These are phyloP conservation scores for Salvelinus alpinus DNA, from an alignment of 2,113 vertebrate genomes.

Conservation along the genomic window DNA sequence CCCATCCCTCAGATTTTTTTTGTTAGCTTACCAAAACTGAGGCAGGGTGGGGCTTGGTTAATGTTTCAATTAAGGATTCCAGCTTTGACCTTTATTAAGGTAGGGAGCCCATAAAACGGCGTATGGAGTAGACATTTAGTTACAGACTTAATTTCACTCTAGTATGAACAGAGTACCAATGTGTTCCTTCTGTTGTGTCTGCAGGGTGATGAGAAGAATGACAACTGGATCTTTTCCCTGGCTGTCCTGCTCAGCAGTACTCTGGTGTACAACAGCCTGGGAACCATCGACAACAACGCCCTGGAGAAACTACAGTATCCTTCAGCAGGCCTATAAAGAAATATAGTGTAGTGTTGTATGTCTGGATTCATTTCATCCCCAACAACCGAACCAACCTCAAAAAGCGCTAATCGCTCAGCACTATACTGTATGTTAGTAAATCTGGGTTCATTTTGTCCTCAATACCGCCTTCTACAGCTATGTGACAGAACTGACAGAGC, in stretches of 20 bases:
- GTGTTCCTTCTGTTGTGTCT: background rate
- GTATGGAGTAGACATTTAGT: too few relatives aligned
- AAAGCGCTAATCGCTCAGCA: too few relatives aligned
- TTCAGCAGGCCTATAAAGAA: background rate
- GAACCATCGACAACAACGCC: constrained; percentile 16
- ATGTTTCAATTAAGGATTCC: too few relatives aligned
- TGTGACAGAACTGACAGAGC: constrained; percentile 60
- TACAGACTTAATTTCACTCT: too few relatives aligned
- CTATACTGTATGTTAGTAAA: too few relatives aligned
- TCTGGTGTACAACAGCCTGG: constrained; percentile 22
- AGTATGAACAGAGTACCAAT: background rate
- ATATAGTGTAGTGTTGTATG: too few relatives aligned
- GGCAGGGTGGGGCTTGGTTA: too few relatives aligned
- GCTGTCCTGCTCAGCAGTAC: constrained; percentile 30
- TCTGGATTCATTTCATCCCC: too few relatives aligned
- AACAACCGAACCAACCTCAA: background rate
- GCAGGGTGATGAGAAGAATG: constrained; percentile 29
- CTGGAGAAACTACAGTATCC: constrained; percentile 27
- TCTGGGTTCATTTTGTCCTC: background rate
- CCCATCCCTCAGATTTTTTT: too few relatives aligned
- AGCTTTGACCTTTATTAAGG: too few relatives aligned
- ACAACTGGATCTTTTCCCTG: constrained; percentile 29
- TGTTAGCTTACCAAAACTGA: too few relatives aligned
- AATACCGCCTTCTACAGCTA: constrained; percentile 41
- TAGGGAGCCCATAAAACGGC: too few relatives aligned